A percentile compares a stretch with the other conserved stretches of the same genome.
Evolutionary conservation across 2,888 invertebrate species (phyloP).

Genomic region (Chymomyza procnemis): DNA sequence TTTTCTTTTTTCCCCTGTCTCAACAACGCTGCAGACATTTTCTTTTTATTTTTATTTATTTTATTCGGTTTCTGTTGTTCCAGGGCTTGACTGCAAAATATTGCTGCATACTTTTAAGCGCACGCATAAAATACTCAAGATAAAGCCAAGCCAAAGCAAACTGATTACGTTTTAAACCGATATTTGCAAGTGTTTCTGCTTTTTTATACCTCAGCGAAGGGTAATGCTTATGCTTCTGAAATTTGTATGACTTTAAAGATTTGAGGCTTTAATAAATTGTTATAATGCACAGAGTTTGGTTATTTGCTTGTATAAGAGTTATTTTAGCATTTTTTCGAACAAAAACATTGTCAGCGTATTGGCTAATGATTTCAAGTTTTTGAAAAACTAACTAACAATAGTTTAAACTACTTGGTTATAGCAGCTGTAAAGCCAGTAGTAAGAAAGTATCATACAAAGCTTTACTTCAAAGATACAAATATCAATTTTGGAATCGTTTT

Average conservation of each 20-base stretch:
- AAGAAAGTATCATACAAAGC: too few relatives aligned
- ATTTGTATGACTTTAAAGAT: not conserved
- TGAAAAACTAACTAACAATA: too few relatives aligned
- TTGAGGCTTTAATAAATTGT: too few relatives aligned
- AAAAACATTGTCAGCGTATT: too few relatives aligned
- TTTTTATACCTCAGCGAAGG: not conserved
- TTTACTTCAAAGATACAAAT: too few relatives aligned
- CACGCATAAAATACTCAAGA: constrained; percentile 11
- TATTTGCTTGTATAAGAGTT: too few relatives aligned
- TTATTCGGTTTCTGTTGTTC: constrained; percentile 3
- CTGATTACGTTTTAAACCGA: constrained; percentile 4
- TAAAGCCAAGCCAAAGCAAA: not conserved
- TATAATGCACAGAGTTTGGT: too few relatives aligned
- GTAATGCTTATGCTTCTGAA: not conserved
- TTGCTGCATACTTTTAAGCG: constrained; percentile 37
- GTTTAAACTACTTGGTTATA: too few relatives aligned
- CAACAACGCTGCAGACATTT: not conserved
- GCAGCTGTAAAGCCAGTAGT: too few relatives aligned
- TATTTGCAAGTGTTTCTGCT: constrained; percentile 1
- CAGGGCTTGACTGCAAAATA: constrained; percentile 11
- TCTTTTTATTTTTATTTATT: not conserved
- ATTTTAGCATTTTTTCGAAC: too few relatives aligned
- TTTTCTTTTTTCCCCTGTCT: constrained; percentile 21
- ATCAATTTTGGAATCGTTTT: too few relatives aligned
- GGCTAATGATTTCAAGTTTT: too few relatives aligned